Evolutionary conservation across 1,140 invertebrate species (phyloP), one percentile per base, ranked within the genome.

Genomic region (Phenacoccus solenopsis): DNA sequence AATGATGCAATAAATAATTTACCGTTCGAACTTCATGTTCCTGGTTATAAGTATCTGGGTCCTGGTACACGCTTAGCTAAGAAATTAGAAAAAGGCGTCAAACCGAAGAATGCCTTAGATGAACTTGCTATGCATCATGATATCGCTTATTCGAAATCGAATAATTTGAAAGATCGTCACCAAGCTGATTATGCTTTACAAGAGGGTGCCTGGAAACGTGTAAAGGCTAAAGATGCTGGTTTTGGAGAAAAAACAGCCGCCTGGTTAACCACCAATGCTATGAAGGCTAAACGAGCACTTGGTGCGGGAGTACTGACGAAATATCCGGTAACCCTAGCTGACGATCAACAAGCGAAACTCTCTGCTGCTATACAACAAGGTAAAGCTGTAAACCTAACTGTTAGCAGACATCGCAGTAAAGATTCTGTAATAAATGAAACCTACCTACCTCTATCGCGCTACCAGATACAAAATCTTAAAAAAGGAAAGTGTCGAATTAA

Each of bases 181-280:
- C 9, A 9, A 38, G 32, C 32, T 10, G 32, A 38, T n/a, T 38
- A 38, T n/a, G 9, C 9, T 10, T 38, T 38, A 38, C 32, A 38
- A 38, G 32, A 38, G n/a, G n/a, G n/a, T 38, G 32, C 32, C n/a
- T n/a, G n/a, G n/a, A n/a, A n/a, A n/a, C n/a, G n/a, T n/a, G n/a
- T n/a, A n/a, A n/a, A n/a, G n/a, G n/a, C n/a, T n/a, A n/a, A n/a
- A n/a, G n/a, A n/a, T n/a, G n/a, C n/a, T n/a, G n/a, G n/a, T n/a
- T n/a, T n/a, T n/a, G n/a, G n/a, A n/a, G n/a, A n/a, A n/a, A 78
- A 76, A 76, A 61, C 71, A 20, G 74, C 76, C 28, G 76, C 77
- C 10, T 77, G 71, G 61, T 56, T 71, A 10, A 74, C 78, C 1
- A 74, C 78, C 1, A 76, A 74, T 25, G 70, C 73, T 9, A 78